Evolutionary conservation across 2,797 vertebrate genomes (phyloP), one percentile per base, ranked within the genome.

Genomic region (Chloroceryle amazona): DNA sequence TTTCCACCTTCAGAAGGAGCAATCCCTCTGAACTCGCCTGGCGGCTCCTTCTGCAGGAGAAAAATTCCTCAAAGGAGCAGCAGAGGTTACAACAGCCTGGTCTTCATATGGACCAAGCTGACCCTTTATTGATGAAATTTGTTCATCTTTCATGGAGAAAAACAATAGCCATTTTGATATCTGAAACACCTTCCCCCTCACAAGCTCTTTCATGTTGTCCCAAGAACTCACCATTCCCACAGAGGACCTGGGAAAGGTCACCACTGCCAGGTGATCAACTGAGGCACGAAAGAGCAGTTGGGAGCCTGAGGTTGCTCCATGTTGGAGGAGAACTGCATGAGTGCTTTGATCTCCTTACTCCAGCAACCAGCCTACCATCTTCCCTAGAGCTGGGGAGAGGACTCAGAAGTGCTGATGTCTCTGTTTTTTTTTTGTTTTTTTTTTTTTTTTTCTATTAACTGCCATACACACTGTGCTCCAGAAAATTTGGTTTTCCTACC

Each of bases 1-100:
- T 96, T 97, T 96, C 82, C 79, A 94, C 89, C 86, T 94, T 93
- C 35, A 49, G 81, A 79, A 90, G 72, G 57, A 57, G n/a, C 33
- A n/a, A 4, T 91, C 39, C 68, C 63, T 86, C 81, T n/a, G n/a
- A 86, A 81, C 31, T 81, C 75, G 49, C 84, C 88, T 65, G 57
- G 72, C 22, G 44, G 80, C 57, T 95, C 13, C 68, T 86, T 81
- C 81, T 62, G 65, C 57, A 68, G 68, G 82, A 80, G 57, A 60
- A 94, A 80, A 91, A 60, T 6, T 55, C 47, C 52, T 86, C 66
- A 37, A 3, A 78, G 76, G 15, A 81, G 72, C 28, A 80, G 52
- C 10, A 73, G 39, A 81, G 35, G 70, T 80, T 79, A 44, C 8
- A 19, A 23, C 3, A 62, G 13, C 29, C 35, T 74, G 63, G 54